Percentiles rank a stretch among this genome's conserved stretches.
Evolutionary conservation across 2,113 vertebrate species (phyloP).

Genomic region (Terrapene triunguis): DNA sequence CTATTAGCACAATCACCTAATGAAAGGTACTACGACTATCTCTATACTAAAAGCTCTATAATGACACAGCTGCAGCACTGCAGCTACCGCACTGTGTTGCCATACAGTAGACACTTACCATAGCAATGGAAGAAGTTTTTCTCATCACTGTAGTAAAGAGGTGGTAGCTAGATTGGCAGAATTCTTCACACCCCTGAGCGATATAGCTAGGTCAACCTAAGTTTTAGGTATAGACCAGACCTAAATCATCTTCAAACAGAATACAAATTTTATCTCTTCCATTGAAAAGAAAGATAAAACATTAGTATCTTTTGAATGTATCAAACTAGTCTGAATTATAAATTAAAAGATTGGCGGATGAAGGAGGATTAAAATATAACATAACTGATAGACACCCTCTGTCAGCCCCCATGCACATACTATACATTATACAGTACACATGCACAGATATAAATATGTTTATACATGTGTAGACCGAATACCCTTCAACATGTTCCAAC

Average conservation of each 20-base stretch:
- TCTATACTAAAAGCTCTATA: no score
- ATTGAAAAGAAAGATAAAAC: conserved; percentile 44
- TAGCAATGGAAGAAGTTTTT: no score
- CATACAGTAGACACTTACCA: no score
- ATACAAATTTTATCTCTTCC: conserved; percentile 7
- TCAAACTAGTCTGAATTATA: neutral
- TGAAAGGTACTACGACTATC: conserved; percentile 6
- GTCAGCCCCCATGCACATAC: neutral
- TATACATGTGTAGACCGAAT: neutral
- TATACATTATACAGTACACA: neutral
- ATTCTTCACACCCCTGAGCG: no score
- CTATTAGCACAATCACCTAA: conserved; percentile 61
- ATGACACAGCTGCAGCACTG: no score
- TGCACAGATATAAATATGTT: neutral
- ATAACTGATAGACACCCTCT: neutral
- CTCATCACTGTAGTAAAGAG: no score
- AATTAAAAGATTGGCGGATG: conserved; percentile 4
- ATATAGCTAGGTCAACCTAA: no score
- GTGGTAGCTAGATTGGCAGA: no score
- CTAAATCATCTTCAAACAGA: conserved; percentile 4
- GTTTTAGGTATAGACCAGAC: no score
- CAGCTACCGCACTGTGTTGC: no score
- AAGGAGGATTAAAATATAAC: neutral
- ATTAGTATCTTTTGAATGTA: neutral
- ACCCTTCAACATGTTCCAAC: conserved; percentile 29